These are phyloP conservation scores for Pseudopipra pipra DNA, from an alignment of 2,113 vertebrate genomes.

Conservation along the genomic window DNA sequence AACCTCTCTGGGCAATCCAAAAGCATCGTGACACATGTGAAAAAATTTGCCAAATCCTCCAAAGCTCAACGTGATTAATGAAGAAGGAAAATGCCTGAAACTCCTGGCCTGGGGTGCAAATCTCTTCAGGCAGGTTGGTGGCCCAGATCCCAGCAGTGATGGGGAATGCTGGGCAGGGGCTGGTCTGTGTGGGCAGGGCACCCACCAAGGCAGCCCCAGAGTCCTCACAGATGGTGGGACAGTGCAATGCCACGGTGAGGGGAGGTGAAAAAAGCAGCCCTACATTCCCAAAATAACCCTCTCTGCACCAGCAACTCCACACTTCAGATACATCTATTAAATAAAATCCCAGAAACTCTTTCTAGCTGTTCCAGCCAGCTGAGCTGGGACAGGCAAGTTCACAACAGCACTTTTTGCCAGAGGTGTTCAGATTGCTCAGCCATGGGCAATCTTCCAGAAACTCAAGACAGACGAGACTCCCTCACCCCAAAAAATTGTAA, in stretches of 20 bases:
- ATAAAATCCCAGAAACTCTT: not conserved
- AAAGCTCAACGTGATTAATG: not conserved
- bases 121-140: not conserved
- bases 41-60: not conserved
- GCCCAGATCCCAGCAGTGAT: not conserved
- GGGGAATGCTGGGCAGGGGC: fast-evolving
- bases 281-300: not conserved
- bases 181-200: fast-evolving
- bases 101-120: not conserved
- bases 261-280: not conserved
- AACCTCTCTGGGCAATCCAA: not conserved
- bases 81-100: slow-evolving; percentile 23
- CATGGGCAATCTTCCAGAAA: not conserved
- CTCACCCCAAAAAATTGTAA: not conserved
- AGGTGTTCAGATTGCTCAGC: not conserved
- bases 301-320: not conserved
- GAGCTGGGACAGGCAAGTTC: not conserved
- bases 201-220: not conserved
- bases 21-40: fast-evolving
- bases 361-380: not conserved
- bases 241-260: fast-evolving
- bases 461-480: not conserved
- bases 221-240: too few species aligned
- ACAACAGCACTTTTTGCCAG: not conserved
- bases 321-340: not conserved